Evolutionary conservation across 2,888 invertebrate species (phyloP).

Genomic region (Pandemis cinnamomeana): DNA sequence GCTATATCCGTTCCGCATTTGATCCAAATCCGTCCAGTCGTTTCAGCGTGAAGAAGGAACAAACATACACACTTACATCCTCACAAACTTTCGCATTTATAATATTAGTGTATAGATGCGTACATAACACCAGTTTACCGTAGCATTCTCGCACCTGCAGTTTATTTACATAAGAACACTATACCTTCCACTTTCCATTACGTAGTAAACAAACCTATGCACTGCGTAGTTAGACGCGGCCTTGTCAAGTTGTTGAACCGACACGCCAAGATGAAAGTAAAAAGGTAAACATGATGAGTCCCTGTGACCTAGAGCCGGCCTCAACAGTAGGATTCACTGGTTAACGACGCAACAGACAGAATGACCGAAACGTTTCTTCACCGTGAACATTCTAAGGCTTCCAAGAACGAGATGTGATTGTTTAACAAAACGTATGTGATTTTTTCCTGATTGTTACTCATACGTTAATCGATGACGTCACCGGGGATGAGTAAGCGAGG

Average conservation of each 20-base stretch:
- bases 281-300: conserved; percentile 56
- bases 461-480: conserved; percentile 78
- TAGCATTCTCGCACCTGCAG: conserved; percentile 1
- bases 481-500: conserved; percentile 69
- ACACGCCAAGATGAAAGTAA: conserved; percentile 52
- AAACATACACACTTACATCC: no score
- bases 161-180: conserved; percentile 41
- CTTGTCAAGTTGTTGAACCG: conserved; percentile 45
- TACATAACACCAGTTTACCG: not conserved
- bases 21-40: no score
- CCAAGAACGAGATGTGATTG: conserved; percentile 34
- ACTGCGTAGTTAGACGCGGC: conserved; percentile 43
- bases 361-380: conserved; percentile 46
- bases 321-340: conserved; percentile 32
- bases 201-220: conserved; percentile 45
- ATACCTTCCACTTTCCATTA: conserved; percentile 46
- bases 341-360: conserved; percentile 35
- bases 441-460: conserved; percentile 74
- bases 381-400: conserved; percentile 37
- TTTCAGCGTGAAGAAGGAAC: no score
- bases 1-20: no score
- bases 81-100: no score
- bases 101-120: not conserved
- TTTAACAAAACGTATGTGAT: conserved; percentile 53
- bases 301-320: conserved; percentile 41